A percentile compares a stretch with the other conserved stretches of the same genome.
phyloP scores from a whole-genome alignment of 2,797 vertebrate species.

The Galaxias olidus region DNA sequence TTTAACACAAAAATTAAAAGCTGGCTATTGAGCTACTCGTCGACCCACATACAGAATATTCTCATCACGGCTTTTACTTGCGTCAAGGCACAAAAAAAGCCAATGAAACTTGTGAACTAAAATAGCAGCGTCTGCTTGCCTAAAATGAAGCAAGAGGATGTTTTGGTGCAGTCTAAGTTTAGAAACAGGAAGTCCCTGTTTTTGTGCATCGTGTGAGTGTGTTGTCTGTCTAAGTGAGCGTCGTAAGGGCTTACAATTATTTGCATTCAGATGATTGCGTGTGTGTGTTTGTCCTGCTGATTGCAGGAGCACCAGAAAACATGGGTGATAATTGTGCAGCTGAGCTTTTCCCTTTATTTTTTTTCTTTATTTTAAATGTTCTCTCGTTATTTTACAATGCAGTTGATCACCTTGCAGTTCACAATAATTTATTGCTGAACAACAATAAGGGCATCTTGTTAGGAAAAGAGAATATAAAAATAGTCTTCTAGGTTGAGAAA shows the following conservation, averaged over 20 bases:
- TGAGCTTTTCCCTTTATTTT: too few relatives aligned
- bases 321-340: too few relatives aligned
- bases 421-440: too few relatives aligned
- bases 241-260: not conserved
- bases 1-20: constrained; percentile 45
- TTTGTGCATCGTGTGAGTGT: constrained; percentile 31
- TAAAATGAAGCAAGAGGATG: constrained; percentile 73
- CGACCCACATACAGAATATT: too few relatives aligned
- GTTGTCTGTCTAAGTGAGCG: not conserved
- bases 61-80: not conserved
- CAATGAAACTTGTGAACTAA: constrained; percentile 57
- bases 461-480: too few relatives aligned
- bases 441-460: too few relatives aligned
- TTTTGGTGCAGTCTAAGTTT: constrained; percentile 74
- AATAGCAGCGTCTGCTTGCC: constrained; percentile 70
- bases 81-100: constrained; percentile 29
- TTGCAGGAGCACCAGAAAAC: too few relatives aligned
- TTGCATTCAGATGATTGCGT: constrained; percentile 7
- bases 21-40: constrained; percentile 29
- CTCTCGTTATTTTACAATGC: not conserved
- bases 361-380: too few relatives aligned
- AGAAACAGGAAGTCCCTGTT: constrained; percentile 75
- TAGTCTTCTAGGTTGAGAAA: too few relatives aligned
- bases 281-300: constrained; percentile 20
- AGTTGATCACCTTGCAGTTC: too few relatives aligned